These are phyloP conservation scores for Opisthocomus hoazin DNA, from an alignment of 2,113 vertebrate genomes.

Conservation along the genomic window DNA sequence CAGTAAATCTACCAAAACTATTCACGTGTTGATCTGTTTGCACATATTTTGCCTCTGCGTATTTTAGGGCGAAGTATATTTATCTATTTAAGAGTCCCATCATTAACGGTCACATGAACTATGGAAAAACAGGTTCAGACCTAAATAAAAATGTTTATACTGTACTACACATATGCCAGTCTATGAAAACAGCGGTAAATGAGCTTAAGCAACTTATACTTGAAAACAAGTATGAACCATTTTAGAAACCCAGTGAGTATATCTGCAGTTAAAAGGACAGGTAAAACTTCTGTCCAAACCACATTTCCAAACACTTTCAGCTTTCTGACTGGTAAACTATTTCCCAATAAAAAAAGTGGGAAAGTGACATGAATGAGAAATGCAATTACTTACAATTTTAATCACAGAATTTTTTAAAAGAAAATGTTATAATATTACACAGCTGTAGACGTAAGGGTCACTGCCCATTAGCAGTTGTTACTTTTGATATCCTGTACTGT, in stretches of 20 bases:
- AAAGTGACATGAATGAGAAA: background rate
- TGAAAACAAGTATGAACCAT: background rate
- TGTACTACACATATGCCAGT: background rate
- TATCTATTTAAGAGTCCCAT: background rate
- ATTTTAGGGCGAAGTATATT: background rate
- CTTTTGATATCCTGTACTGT: too few relatives aligned
- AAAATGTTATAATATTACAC: background rate
- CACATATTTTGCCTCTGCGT: background rate
- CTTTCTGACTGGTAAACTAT: background rate
- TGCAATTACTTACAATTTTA: background rate
- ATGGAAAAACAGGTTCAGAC: background rate
- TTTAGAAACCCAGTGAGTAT: background rate
- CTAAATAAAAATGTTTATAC: background rate
- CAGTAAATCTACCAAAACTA: background rate
- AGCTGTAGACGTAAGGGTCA: background rate
- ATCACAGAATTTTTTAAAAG: background rate
- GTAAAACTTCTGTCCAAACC: background rate
- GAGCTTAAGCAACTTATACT: background rate
- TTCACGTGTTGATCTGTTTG: background rate
- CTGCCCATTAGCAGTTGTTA: too few relatives aligned
- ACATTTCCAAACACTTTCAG: conserved; percentile 2
- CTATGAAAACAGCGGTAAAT: background rate
- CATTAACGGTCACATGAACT: background rate
- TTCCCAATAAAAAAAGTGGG: background rate
- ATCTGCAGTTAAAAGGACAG: background rate